Conservation (phyloP, 92 coral and sea anemone genomes). For the Phenganax subtilis region DNA sequence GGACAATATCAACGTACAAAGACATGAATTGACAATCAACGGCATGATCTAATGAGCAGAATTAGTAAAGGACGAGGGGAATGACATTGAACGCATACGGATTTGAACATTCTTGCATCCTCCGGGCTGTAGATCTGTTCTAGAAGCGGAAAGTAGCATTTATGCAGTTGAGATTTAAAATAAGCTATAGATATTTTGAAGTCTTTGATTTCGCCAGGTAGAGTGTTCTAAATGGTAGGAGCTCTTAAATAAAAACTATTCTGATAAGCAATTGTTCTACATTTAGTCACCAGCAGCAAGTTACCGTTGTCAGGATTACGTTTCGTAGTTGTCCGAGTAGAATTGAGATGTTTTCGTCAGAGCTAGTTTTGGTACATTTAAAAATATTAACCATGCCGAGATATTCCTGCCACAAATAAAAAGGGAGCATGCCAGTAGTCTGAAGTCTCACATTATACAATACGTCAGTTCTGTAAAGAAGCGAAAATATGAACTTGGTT, state of each 20-base stretch:
- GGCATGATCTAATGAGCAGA: neutral
- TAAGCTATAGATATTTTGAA: neutral
- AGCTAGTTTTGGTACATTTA: conserved; percentile 28
- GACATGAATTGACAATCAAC: neutral
- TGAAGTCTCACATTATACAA: conserved; percentile 38
- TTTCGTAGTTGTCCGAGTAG: conserved; percentile 40
- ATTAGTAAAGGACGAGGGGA: neutral
- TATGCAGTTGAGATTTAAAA: neutral
- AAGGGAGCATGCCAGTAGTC: conserved; percentile 36
- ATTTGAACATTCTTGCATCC: neutral
- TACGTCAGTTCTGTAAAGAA: conserved; percentile 18
- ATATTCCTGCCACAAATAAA: conserved; percentile 46
- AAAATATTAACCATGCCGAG: conserved; percentile 46
- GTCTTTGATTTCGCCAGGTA: conserved; percentile 42
- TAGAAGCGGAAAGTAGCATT: neutral
- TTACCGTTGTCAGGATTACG: conserved; percentile 23
- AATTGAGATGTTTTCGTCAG: conserved; percentile 14
- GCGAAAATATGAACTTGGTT: conserved; percentile 50
- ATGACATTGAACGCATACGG: neutral
- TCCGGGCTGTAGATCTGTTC: neutral
- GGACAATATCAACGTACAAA: neutral
- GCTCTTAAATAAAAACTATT: conserved; percentile 50
- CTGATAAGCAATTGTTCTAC: conserved; percentile 36
- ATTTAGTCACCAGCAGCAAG: conserved; percentile 18
- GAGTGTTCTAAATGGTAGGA: conserved; percentile 40